Conservation (phyloP, 35 echinoderm and acorn worm species). For the Apostichopus californicus region DNA sequence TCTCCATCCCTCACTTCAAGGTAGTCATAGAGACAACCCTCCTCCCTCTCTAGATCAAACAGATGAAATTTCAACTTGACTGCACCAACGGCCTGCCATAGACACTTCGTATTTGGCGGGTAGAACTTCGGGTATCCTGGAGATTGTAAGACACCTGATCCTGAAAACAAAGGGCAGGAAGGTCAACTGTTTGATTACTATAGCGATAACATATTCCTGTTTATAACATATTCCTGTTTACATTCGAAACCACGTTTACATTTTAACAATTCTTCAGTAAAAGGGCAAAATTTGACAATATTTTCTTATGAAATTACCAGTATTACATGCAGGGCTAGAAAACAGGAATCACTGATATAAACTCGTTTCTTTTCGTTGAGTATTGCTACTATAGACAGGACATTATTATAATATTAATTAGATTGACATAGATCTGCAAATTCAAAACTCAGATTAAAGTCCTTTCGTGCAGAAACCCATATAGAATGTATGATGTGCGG, state of each 20-base stretch:
- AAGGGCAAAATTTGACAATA: neutral
- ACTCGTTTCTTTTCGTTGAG: too few species aligned
- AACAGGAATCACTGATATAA: too few species aligned
- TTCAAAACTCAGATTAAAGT: too few species aligned
- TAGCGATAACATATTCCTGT: too few species aligned
- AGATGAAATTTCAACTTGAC: neutral
- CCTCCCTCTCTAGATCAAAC: constrained; percentile 8
- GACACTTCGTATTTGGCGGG: constrained; percentile 15
- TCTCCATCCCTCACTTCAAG: constrained; percentile 1
- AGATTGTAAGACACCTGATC: neutral
- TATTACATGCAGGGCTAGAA: too few species aligned
- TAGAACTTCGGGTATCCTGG: constrained; percentile 15
- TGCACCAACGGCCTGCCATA: constrained; percentile 1
- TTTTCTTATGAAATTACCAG: too few species aligned
- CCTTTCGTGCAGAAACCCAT: too few species aligned
- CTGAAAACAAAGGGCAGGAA: neutral
- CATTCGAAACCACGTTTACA: neutral
- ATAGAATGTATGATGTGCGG: too few species aligned
- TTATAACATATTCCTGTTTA: neutral
- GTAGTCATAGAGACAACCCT: constrained; percentile 9
- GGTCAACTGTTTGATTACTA: too few species aligned
- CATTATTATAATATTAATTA: too few species aligned
- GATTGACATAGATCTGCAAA: too few species aligned
- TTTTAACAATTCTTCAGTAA: neutral
- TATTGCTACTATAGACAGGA: too few species aligned